Base-by-base conservation (phyloP, 2,888 invertebrate species). In the Liposcelis brunnea region DNA sequence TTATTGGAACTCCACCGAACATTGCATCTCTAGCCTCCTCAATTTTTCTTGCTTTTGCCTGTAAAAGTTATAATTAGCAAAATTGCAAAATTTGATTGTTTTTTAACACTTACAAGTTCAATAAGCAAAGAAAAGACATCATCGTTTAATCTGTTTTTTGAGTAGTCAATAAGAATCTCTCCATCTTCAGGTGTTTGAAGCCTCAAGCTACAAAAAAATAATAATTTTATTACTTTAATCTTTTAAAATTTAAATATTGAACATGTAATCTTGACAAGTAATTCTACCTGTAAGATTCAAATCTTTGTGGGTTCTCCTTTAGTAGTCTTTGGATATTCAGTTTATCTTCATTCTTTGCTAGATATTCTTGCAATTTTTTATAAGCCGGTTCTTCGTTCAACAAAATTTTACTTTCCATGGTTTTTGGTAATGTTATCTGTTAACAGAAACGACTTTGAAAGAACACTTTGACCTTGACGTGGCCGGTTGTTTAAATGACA, bases 1-100 rank as follows among this genome's bases (percentile, higher is more conserved):
- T 99, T 52, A 99, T 97, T 62, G 86, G 89, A 56, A 85, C 74
- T n/a, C 95, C 98, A 42, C 56, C 55, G 57, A 80, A 97, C 95
- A 98, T 94, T 19, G 83, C 84, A 65, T 86, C 77, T 51, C 95
- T 74, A 21, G 87, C 84, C 54, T 77, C 71, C 58, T 83, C 84
- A 31, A 99, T 79, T 54, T 83, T 77, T 11, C 95, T 72, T 36
- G 76, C 77, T 53, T 65, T 66, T 4, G 76, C 77, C 75, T 77
- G 52, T 31, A 56, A 53, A 46, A 45, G 16, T 45, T 34, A 33
- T 45, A 47, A 19, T 44, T 14, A 19, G 33, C 14, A 31, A 8
- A 43, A 35, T 33, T 35, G 43, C 10, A 26, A 40, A 40, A 36
- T 43, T 34, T n/a, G n/a, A n/a, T n/a, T n/a, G n/a, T n/a, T n/a